Base-by-base conservation (phyloP, 2,888 invertebrate genomes). In the Nycteola revayana region DNA sequence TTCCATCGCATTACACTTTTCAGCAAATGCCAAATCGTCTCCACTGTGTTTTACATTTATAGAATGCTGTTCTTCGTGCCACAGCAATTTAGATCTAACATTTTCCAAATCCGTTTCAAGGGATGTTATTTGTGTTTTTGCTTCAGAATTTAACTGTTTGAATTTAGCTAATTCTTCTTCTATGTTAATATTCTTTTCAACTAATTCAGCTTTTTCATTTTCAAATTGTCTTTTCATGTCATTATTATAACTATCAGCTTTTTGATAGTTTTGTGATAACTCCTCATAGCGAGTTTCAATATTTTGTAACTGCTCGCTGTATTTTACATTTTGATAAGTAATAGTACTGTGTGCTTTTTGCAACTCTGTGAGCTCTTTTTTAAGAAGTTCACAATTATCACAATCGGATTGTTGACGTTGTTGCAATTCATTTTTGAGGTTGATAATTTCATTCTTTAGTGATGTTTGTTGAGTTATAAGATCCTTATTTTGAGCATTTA, bases 401-500 rank as follows among this genome's bases (percentile, higher is more conserved):
- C 68, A 71, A 33, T 30, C 40, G 34, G 26, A 24, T 28, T 72
- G 59, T 36, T 45, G 55, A n/a, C n/a, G 2, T 35, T 63, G 60
- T 32, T 48, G 38, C 23, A 71, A 42, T 47, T 81, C 69, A 30
- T 78, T 78, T 7, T 75, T 73, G 1, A 81, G 57, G 29, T 60
- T 58, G 26, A 54, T 55, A 32, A 87, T 74, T 56, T 77, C 64
- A 48, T 70, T 75, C 36, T 77, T 67, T 2, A 78, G 36, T 32
- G 64, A 50, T 9, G 50, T 52, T 49, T 79, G 65, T 29, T 74
- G 60, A 35, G 49, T 46, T 9, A 49, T 34, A 11, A 85, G 49
- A 35, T 77, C 69, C 38, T 76, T 75, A 42, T 85, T 86, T 60
- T 77, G 65, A 10, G 36, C 35, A 39, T 69, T 76, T 29, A 87